A percentile compares a stretch with the other conserved stretches of the same genome.
Conservation (phyloP, 2,888 invertebrate species). For the Quadroppia sp. region DNA sequence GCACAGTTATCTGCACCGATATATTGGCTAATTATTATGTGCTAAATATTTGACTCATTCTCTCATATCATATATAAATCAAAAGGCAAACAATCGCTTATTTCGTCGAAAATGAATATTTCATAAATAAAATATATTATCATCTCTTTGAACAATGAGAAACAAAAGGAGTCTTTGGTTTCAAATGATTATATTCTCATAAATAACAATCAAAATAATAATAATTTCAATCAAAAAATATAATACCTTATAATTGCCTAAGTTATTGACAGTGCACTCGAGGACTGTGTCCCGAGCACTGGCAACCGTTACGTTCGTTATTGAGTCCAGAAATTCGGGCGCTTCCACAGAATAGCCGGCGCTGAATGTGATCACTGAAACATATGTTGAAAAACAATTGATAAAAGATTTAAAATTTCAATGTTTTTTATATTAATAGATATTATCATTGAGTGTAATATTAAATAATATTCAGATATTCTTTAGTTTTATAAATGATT, state of each 20-base stretch:
- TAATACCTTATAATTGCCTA: constrained; percentile 79
- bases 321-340: constrained; percentile 83
- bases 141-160: not conserved
- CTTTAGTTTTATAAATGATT: no score
- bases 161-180: not conserved
- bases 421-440: not conserved
- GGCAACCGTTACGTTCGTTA: constrained; percentile 83
- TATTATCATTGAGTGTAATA: not conserved
- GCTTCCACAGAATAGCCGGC: constrained; percentile 11
- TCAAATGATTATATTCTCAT: not conserved
- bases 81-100: not conserved
- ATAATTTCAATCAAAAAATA: not conserved
- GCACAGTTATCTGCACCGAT: not conserved
- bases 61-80: not conserved
- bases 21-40: constrained; percentile 19
- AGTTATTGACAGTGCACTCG: constrained; percentile 83
- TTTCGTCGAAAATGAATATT: not conserved
- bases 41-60: constrained; percentile 8
- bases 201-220: not conserved
- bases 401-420: no score
- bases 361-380: not conserved
- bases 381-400: not conserved
- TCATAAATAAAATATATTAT: not conserved
- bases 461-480: no score
- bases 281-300: constrained; percentile 82